Base-by-base conservation (phyloP, 2,113 vertebrate species). In the Mugil cephalus region DNA sequence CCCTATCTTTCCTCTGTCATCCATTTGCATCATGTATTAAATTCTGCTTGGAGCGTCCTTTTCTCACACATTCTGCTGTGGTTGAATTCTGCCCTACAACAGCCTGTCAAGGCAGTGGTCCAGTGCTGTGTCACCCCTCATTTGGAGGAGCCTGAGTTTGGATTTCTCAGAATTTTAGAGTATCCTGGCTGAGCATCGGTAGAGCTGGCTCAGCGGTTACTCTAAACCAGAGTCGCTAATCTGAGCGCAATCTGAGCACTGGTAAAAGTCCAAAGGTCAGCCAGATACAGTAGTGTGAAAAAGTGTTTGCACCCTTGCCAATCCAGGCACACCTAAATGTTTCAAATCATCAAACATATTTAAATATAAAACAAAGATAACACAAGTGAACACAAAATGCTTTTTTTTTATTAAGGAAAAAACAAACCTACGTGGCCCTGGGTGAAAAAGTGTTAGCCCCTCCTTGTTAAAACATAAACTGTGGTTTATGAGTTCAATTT, bases 181-280 rank as follows among this genome's bases (percentile, higher is more conserved):
- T 3, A 43, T 3, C 45, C 36, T 67, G 72, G 66, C 35, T 14
- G 34, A 7, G 18, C 39, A 7, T 21, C 21, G 46, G 34, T 9
- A 8, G 60, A 58, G 39, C 52, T 62, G 43, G 38, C 42, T 69
- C 62, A 43, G 56, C 8, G 2, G 40, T 59, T 19, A 15, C 54
- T 78, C 15, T 40, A 12, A 6, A 34, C 7, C 14, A 13, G n/a
- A n/a, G 19, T 38, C 45, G 24, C 77, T 79, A 86, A 83, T 83
- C 42, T 74, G 71, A 64, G 45, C 19, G 45, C 46, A 69, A 46
- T 54, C 24, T 67, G 30, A 77, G 64, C 54, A 56, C 9, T 42
- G 30, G 36, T 42, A 72, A 56, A 74, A 12, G 43, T 65, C 34
- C 24, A 45, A 39, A n/a, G n/a, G n/a, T n/a, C n/a, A n/a, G 21